Base-by-base conservation (phyloP, 92 coral and sea anemone genomes). In the Pocillopora meandrina region DNA sequence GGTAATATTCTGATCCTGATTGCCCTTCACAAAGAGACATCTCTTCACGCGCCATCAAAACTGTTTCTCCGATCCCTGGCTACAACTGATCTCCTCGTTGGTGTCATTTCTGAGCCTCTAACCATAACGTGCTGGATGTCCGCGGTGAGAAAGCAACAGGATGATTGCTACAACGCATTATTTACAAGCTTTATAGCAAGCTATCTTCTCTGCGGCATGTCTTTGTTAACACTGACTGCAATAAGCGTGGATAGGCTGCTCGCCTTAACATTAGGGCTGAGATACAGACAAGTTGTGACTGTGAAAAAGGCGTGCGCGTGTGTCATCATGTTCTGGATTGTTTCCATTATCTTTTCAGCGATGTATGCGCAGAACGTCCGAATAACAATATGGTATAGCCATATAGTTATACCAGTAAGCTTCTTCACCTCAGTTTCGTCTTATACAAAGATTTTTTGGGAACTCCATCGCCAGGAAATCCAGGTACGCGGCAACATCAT, bases 1-100 rank as follows among this genome's bases (percentile, higher is more conserved):
- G 86, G 78, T 9, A 82, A 82, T 16, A 42, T 61, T 36, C 63
- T 82, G 49, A 74, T 82, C 57, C 66, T 82, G 5, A 42, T 63
- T 68, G 86, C 86, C 21, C 78, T 82, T 72, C 71, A 73, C 70
- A 71, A 52, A 2, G 72, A 61, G 19, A n/a, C 79, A 0, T 35
- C 86, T 13, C 69, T 82, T 42, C 86, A 73, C 52, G 61, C 71
- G 9, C 86, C 86, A 35, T 82, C 86, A 70, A 82, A 82, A 73
- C 71, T 82, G 15, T 72, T 82, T 70, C 57, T 82, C n/a, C 71
- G 70, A 11, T 71, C 71, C 42, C 12, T 82, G 70, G 75, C 79
- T 0, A 71, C 75, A 61, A 57, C 71, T 19, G 86, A 82, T 61
- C 86, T 82, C 26, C 36, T 65, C 12, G 79, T 82, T 61, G 86